These are phyloP conservation scores for Blennius ocellaris DNA, from an alignment of 2,113 vertebrate species.

Conservation along the genomic window DNA sequence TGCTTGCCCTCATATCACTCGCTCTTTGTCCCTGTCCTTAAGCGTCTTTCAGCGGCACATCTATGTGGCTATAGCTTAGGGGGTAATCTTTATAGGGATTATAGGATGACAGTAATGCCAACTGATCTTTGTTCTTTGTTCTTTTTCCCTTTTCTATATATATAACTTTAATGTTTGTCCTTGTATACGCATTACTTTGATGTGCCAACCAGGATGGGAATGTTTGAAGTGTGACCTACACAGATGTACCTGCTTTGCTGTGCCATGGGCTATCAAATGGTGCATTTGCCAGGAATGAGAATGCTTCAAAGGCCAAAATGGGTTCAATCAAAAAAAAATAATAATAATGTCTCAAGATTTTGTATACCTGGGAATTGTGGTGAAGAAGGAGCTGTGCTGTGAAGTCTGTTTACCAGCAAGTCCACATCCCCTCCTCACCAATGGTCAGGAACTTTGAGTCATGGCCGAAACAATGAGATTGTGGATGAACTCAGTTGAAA, in stretches of 20 bases:
- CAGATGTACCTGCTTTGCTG: conserved; percentile 13
- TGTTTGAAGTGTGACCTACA: not conserved
- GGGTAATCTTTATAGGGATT: conserved; percentile 7
- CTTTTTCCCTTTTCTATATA: not conserved
- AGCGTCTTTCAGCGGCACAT: conserved; percentile 13
- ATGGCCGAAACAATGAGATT: too few species aligned
- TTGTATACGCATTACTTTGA: conserved; percentile 12
- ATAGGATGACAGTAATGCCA: conserved; percentile 6
- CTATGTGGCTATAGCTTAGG: not conserved
- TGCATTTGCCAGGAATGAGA: not conserved
- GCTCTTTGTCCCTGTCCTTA: not conserved
- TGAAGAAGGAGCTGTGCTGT: too few species aligned
- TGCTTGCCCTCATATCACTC: not conserved
- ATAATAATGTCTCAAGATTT: conserved; percentile 20
- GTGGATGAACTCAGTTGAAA: too few species aligned
- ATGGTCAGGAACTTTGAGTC: too few species aligned
- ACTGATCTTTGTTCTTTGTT: conserved; percentile 14
- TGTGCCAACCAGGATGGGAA: conserved; percentile 2
- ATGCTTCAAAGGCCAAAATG: not conserved
- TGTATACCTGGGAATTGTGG: too few species aligned
- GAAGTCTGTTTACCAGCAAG: too few species aligned
- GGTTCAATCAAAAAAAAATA: conserved; percentile 7
- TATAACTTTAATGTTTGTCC: conserved; percentile 15
- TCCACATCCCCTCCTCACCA: too few species aligned
- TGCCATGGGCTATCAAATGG: conserved; percentile 9